Percentiles rank a stretch among this genome's conserved stretches.
These are phyloP conservation scores for Drosophila bocqueti DNA, from an alignment of 1,140 invertebrate species.

Conservation along the genomic window DNA sequence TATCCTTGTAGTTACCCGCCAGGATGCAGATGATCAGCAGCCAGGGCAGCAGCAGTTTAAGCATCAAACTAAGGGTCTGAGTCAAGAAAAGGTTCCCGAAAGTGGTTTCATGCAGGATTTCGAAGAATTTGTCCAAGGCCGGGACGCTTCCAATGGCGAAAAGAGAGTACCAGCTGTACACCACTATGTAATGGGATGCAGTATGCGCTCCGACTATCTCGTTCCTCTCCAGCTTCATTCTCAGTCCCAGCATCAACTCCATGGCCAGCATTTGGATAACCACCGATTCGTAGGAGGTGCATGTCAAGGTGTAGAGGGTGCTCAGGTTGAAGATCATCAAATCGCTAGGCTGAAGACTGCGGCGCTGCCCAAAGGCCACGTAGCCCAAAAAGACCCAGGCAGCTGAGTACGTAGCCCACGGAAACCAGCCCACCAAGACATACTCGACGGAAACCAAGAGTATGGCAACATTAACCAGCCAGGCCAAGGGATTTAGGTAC, in stretches of 20 bases:
- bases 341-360: slow-evolving; percentile 1
- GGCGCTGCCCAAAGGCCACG: slow-evolving; percentile 12
- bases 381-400: slow-evolving; percentile 36
- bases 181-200: slow-evolving; percentile 30
- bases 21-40: slow-evolving; percentile 50
- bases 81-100: slow-evolving; percentile 31
- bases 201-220: background rate
- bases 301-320: slow-evolving; percentile 46
- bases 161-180: slow-evolving; percentile 57
- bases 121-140: slow-evolving; percentile 13
- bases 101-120: slow-evolving; percentile 20
- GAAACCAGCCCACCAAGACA: background rate
- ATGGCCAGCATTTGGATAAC: slow-evolving; percentile 48
- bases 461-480: slow-evolving; percentile 27
- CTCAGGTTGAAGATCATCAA: slow-evolving; percentile 41
- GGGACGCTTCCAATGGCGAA: slow-evolving; percentile 45
- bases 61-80: slow-evolving; percentile 11
- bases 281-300: slow-evolving; percentile 54
- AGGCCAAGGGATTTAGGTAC: background rate
- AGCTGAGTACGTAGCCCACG: slow-evolving; percentile 7
- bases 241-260: slow-evolving; percentile 47
- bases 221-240: slow-evolving; percentile 19
- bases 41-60: slow-evolving; percentile 48
- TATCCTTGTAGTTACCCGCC: slow-evolving; percentile 9
- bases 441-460: slow-evolving; percentile 23